These are phyloP conservation scores for Caenorhabditis angaria DNA, from an alignment of 2,888 invertebrate genomes.

Conservation along the genomic window DNA sequence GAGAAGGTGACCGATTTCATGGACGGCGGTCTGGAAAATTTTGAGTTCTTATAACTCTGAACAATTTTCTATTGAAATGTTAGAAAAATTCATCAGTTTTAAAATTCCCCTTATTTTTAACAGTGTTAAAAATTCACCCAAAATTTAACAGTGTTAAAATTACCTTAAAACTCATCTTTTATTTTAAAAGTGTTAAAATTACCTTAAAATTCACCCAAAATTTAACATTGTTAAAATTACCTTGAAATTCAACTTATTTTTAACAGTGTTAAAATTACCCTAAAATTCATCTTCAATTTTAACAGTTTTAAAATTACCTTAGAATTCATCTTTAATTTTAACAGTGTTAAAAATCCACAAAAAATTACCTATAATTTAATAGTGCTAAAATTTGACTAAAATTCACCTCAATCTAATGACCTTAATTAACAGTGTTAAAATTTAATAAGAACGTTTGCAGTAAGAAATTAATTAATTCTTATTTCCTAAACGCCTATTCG, in stretches of 20 bases:
- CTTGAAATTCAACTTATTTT: not conserved
- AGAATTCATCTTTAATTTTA: too few species aligned
- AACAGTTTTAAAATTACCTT: too few species aligned
- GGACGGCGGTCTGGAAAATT: slow-evolving; percentile 64
- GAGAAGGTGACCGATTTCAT: slow-evolving; percentile 81
- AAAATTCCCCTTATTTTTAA: not conserved
- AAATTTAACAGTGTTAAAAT: not conserved
- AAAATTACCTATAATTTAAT: too few species aligned
- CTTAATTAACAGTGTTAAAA: too few species aligned
- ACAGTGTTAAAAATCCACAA: too few species aligned
- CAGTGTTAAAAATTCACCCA: too few species aligned
- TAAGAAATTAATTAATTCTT: too few species aligned
- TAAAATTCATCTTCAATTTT: too few species aligned
- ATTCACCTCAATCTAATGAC: too few species aligned
- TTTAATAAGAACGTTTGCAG: too few species aligned
- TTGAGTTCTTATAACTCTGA: not conserved
- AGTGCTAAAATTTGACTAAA: too few species aligned
- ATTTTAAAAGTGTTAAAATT: not conserved
- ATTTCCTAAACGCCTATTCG: too few species aligned
- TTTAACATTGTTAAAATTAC: not conserved
- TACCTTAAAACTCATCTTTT: not conserved
- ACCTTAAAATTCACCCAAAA: not conserved
- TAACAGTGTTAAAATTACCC: not conserved
- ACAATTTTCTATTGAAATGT: not conserved
- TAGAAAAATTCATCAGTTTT: not conserved